Evolutionary conservation across 2,888 invertebrate genomes (phyloP), one percentile per base, ranked within the genome.

Genomic region (Encarsia formosa): DNA sequence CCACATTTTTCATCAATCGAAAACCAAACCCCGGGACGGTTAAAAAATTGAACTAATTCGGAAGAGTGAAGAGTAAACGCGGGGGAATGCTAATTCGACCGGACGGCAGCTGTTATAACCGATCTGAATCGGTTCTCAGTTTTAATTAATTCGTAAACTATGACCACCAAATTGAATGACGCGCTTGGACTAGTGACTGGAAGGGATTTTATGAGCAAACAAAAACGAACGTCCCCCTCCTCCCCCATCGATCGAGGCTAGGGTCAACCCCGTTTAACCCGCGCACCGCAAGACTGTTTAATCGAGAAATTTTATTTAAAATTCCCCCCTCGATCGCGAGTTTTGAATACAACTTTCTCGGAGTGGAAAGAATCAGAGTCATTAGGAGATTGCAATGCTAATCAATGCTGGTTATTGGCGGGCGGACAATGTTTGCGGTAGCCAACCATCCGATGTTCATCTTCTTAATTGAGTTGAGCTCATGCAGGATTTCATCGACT

Each of bases 311-410:
- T 60, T 50, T 48, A 54, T 59, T 54, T 47, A 54, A 59, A 58
- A 59, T 26, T 35, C 15, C 32, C 16, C 9, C 18, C 38, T 23
- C n/a, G n/a, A 3, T 8, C 3, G 15, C 9, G 31, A 22, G 15
- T 41, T 55, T 52, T 56, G 49, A 56, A 29, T 46, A 52, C 49
- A 52, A 49, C 46, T 42, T 20, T 26, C 22, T 16, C 29, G 31
- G 11, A 37, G 23, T 13, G 26, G 24, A 48, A 9, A 42, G 29
- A 15, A 11, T 16, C 13, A 11, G 23, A 23, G 63, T 64, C 66
- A 66, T 68, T 65, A 68, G 64, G 59, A 66, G 62, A 70, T 68
- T 67, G 65, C 67, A 70, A 70, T 70, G 68, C 67, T 67, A 69
- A 70, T 70, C 65, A 68, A 65, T 65, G n/a, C n/a, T n/a, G 64